These are phyloP conservation scores for Eristalis tenax DNA, from an alignment of 2,888 invertebrate species.

Conservation along the genomic window DNA sequence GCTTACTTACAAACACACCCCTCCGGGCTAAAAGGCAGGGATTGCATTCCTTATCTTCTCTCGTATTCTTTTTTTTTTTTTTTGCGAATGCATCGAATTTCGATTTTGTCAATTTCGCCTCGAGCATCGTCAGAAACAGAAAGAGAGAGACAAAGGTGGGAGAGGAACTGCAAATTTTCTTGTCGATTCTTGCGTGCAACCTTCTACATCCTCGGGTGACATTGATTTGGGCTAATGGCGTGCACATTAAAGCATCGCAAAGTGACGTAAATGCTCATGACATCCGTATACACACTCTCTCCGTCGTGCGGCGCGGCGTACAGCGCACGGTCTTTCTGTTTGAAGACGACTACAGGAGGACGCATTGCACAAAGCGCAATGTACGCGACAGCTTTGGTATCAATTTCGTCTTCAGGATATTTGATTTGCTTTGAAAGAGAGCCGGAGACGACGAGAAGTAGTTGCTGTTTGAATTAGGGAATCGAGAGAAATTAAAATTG, in stretches of 20 bases:
- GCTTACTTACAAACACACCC: not conserved
- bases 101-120: slow-evolving; percentile 63
- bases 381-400: slow-evolving; percentile 61
- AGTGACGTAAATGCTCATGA: slow-evolving; percentile 63
- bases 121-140: not conserved
- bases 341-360: slow-evolving; percentile 21
- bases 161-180: slow-evolving; percentile 43
- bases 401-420: slow-evolving; percentile 66
- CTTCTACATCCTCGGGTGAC: slow-evolving; percentile 51
- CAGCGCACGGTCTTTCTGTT: not conserved
- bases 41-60: slow-evolving; percentile 3
- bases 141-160: not conserved
- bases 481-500: slow-evolving; percentile 45
- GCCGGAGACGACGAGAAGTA: not conserved
- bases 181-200: slow-evolving; percentile 37
- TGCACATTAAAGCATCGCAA: slow-evolving; percentile 52
- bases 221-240: slow-evolving; percentile 68
- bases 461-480: slow-evolving; percentile 38
- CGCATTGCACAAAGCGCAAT: slow-evolving; percentile 51
- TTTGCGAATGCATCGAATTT: slow-evolving; percentile 33
- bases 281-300: slow-evolving; percentile 48
- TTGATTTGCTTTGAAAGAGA: slow-evolving; percentile 34
- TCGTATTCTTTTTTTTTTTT: not conserved
- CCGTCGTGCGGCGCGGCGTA: not conserved
- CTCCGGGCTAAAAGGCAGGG: slow-evolving; percentile 18